Base-by-base conservation (phyloP, 1,140 invertebrate genomes). In the Stenopsyche tienmushanensis region DNA sequence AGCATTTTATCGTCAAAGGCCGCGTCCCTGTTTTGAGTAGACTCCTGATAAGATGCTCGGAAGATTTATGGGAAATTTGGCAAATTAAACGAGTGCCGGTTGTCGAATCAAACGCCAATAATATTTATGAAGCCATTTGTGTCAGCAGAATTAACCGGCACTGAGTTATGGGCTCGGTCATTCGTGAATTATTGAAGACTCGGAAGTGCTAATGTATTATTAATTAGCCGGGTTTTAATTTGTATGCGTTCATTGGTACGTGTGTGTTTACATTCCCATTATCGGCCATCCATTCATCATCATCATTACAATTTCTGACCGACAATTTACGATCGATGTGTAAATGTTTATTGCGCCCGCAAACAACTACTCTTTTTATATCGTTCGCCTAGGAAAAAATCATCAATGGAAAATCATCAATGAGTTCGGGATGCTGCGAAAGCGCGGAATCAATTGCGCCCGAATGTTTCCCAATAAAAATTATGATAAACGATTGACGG, bases 11-110 rank as follows among this genome's bases (percentile, higher is more conserved):
- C 17, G 5, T 47, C 7, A 9, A 8, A 47, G 13, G 29, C 13
- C 5, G 13, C 29, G 5, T 13, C 29, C 29, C 29, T 13, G 29
- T 34, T n/a, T 26, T 9, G 52, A 13, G 52, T 15, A 20, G 44
- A 34, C 5, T 34, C 10, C 10, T 24, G 66, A 68, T 68, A 68
- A 68, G 67, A 68, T 39, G 54, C n/a, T 10, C 21, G 41, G 5
- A 68, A 70, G 67, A 70, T 70, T 70, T 70, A 70, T 70, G 67
- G 10, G 59, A 70, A 59, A 41, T 70, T 70, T 58, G 67, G 67
- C 64, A 64, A 70, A 70, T 70, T 59, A 66, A 64, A 59, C 60
- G 23, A 26, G 25, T 25, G 41, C 39, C 50, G 18, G 41, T 17
- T 49, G 58, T 57, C 64, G 53, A 57, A 64, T 63, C 57, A 25